Conservation (phyloP, 2,797 vertebrate species). For the Macropus fuliginosus region DNA sequence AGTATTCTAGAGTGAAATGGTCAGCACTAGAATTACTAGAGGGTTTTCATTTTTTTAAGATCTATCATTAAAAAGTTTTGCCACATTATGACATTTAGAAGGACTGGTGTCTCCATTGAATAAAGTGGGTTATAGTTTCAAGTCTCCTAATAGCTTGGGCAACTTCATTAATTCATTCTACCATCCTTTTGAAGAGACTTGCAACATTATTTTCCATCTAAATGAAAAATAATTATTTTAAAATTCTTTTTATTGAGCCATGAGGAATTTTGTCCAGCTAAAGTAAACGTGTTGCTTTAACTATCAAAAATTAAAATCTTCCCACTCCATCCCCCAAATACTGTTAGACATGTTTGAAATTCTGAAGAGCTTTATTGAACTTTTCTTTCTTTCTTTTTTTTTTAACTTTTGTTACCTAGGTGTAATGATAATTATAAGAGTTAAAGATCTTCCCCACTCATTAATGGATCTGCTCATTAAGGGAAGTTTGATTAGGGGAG, state of each 20-base stretch:
- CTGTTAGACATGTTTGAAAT: too few relatives aligned
- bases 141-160: not conserved
- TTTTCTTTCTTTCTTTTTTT: too few relatives aligned
- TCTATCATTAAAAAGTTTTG: slow-evolving; percentile 17
- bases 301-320: too few relatives aligned
- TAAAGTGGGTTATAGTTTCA: not conserved
- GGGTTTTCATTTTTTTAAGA: slow-evolving; percentile 23
- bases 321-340: too few relatives aligned
- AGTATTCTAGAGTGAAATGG: slow-evolving; percentile 23
- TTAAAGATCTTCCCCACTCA: too few relatives aligned
- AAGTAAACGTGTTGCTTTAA: slow-evolving; percentile 72
- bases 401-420: too few relatives aligned
- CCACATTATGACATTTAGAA: slow-evolving; percentile 6
- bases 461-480: too few relatives aligned
- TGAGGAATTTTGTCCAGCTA: slow-evolving; percentile 30
- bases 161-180: not conserved
- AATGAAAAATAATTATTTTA: not conserved
- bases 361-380: too few relatives aligned
- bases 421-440: too few relatives aligned
- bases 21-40: not conserved
- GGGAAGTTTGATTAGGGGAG: too few relatives aligned
- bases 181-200: slow-evolving; percentile 37
- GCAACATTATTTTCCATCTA: not conserved
- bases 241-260: slow-evolving; percentile 28
- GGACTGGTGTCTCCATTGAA: not conserved